These are phyloP conservation scores for Andrena dorsata DNA, from an alignment of 2,888 invertebrate species.

Conservation along the genomic window DNA sequence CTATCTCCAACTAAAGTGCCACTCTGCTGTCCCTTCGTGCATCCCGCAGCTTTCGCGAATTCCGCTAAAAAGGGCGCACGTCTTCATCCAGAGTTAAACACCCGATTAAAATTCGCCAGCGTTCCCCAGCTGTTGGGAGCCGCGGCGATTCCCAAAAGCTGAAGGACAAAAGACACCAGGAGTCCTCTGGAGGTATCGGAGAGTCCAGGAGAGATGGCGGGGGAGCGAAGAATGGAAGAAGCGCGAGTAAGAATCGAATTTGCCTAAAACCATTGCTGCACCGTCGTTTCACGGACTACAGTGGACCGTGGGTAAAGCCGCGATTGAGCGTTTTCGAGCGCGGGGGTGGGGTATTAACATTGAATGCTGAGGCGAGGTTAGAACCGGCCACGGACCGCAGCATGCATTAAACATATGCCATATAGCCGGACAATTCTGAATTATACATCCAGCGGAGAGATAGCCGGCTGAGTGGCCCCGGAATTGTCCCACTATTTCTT, in stretches of 20 bases:
- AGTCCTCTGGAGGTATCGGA: no score
- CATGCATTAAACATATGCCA: conserved; percentile 83
- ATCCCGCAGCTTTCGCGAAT: background rate
- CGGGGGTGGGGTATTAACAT: conserved; percentile 80
- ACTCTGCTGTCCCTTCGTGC: background rate
- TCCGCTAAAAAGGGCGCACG: background rate
- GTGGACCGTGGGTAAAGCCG: conserved; percentile 56
- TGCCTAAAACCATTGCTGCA: conserved; percentile 66
- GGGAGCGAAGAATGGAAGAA: background rate
- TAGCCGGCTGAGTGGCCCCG: conserved; percentile 75
- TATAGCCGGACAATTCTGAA: conserved; percentile 82
- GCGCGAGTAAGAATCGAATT: conserved; percentile 62
- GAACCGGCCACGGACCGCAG: conserved; percentile 60
- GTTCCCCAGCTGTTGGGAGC: background rate
- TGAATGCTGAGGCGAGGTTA: conserved; percentile 76
- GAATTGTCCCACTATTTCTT: conserved; percentile 79
- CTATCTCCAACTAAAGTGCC: background rate
- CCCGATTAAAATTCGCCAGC: conserved; percentile 35
- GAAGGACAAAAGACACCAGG: conserved; percentile 25
- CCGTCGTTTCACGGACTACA: conserved; percentile 33
- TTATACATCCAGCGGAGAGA: conserved; percentile 79
- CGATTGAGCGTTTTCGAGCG: conserved; percentile 61
- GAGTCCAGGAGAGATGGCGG: no score
- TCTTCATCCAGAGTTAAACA: conserved; percentile 23
- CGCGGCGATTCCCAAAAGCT: conserved; percentile 29